These are phyloP conservation scores for Mactra quadrangularis DNA, from an alignment of 1,140 invertebrate genomes.

Conservation along the genomic window DNA sequence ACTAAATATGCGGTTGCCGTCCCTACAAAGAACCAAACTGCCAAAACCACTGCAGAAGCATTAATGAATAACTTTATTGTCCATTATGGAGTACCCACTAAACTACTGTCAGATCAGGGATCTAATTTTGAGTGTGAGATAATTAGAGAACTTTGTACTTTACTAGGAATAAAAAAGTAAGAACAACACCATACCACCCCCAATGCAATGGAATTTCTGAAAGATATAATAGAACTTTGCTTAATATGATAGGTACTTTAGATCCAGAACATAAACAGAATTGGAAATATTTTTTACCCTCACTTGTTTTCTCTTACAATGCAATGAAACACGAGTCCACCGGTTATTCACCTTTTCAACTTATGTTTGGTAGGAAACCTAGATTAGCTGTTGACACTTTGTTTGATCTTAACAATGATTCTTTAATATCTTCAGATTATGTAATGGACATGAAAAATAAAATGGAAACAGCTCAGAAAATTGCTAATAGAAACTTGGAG, in stretches of 20 bases:
- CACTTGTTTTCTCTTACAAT: constrained; percentile 41
- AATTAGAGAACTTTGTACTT: constrained; percentile 36
- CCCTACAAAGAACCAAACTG: constrained; percentile 59
- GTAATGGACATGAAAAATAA: too few relatives aligned
- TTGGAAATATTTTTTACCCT: constrained; percentile 18
- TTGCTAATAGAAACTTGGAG: too few relatives aligned
- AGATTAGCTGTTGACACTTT: constrained; percentile 31
- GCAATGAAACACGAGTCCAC: constrained; percentile 28
- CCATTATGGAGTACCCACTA: constrained; percentile 34
- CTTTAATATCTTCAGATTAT: too few relatives aligned
- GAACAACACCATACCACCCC: constrained; percentile 48
- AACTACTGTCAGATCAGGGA: constrained; percentile 52
- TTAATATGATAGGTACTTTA: constrained; percentile 31
- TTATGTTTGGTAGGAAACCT: constrained; percentile 44
- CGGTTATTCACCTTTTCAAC: constrained; percentile 26
- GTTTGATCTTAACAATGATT: too few relatives aligned
- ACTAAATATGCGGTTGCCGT: constrained; percentile 50
- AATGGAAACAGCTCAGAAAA: too few relatives aligned
- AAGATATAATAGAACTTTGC: constrained; percentile 45
- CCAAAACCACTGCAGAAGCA: constrained; percentile 55
- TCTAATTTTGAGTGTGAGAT: constrained; percentile 44
- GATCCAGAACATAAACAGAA: constrained; percentile 17
- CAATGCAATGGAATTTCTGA: constrained; percentile 28
- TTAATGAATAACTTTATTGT: constrained; percentile 37
- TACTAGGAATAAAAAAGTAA: constrained; percentile 30